Evolutionary conservation across 64 coral and sea anemone genomes (phyloP), one percentile per base, ranked within the genome.

Genomic region (Dendronephthya gigantea): DNA sequence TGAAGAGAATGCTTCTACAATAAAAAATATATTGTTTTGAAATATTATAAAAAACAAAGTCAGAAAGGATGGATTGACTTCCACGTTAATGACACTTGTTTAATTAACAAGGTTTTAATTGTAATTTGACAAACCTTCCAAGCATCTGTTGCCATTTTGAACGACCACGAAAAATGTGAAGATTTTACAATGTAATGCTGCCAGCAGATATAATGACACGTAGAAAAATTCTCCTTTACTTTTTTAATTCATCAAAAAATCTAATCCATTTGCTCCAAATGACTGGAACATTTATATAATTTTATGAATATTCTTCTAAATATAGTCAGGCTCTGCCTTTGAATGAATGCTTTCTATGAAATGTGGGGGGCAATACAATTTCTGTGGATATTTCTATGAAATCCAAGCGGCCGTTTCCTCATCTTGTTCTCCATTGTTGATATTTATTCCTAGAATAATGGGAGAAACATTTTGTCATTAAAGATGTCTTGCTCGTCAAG

Each of bases 131-230:
- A 45, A 45, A 45, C 72, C 72, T 79, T 79, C 72, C 72, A 79
- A 79, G 72, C 30, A 39, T 79, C 72, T 12, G 29, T 79, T 79
- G 72, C 72, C 72, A 79, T 79, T 36, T 79, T 79, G 30, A 79
- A 79, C 55, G 55, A 79, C 72, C 72, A 34, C 72, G 37, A 33
- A 79, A 79, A 36, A 79, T 79, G 32, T 36, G 36, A 28, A 79
- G 15, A 79, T 14, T 79, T 79, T 79, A 12, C 36, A 39, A 35
- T 36, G 72, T 79, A 39, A 39, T 79, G 32, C 72, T 79, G 72
- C 72, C 72, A 79, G 72, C 36, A 39, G 36, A 36, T 79, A 39
- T 79, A 79, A 79, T 79, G 37, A 79, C 36, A 79, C 36, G 30
- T 79, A 79, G 12, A 79, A 79, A 79, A 79, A 79, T 29, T 39